A percentile compares a stretch with the other conserved stretches of the same genome.
These are phyloP conservation scores for Oenanthe melanoleuca DNA, from an alignment of 2,113 vertebrate species.

Conservation along the genomic window DNA sequence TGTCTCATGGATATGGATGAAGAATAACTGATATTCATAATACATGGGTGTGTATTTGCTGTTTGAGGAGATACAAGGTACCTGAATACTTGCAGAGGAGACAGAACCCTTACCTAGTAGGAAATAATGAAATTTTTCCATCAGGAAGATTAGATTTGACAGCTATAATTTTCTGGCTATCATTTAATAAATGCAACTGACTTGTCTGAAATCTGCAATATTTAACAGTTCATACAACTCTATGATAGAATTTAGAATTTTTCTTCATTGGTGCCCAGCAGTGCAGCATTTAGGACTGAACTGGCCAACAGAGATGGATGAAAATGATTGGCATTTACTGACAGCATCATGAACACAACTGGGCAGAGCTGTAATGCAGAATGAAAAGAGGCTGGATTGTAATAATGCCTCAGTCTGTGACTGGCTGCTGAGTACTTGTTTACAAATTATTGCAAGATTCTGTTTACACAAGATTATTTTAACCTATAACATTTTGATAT, in stretches of 20 bases:
- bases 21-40: not conserved
- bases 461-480: conserved; percentile 57
- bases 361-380: not conserved
- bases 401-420: not conserved
- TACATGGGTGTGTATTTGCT: not conserved
- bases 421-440: conserved; percentile 17
- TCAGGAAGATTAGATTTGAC: not conserved
- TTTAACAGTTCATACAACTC: conserved; percentile 33
- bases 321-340: not conserved
- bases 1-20: not conserved
- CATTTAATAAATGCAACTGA: not conserved
- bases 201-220: conserved; percentile 73
- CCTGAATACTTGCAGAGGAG: not conserved
- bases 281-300: conserved; percentile 62
- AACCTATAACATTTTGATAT: conserved; percentile 56
- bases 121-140: not conserved
- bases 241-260: conserved; percentile 64
- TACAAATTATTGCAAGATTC: conserved; percentile 29
- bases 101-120: not conserved
- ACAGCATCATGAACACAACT: not conserved
- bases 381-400: not conserved
- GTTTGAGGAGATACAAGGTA: not conserved
- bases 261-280: conserved; percentile 72
- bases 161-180: not conserved
- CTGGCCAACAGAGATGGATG: conserved; percentile 34